Evolutionary conservation across 2,888 invertebrate genomes (phyloP).

Genomic region (Aelia acuminata): DNA sequence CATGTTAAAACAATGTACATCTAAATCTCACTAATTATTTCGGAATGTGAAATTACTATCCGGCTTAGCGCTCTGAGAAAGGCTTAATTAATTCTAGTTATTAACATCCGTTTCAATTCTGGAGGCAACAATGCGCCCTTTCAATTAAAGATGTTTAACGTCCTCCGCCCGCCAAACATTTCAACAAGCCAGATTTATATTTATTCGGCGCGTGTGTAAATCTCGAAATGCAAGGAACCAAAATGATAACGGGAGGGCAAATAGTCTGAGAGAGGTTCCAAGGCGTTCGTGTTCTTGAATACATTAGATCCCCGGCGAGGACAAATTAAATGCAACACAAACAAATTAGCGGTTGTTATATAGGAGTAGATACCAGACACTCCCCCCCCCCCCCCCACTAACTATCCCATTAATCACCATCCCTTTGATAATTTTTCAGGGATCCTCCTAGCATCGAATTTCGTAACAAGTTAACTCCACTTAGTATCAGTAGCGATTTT

Average conservation of each 20-base stretch:
- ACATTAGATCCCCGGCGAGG: background rate
- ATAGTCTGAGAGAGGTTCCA: background rate
- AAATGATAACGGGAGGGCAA: background rate
- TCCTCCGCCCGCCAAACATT: background rate
- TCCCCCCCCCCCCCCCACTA: background rate
- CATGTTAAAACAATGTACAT: background rate
- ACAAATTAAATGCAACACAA: slow-evolving; percentile 32
- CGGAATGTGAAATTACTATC: slow-evolving; percentile 13
- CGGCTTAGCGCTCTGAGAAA: background rate
- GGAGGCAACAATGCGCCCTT: background rate
- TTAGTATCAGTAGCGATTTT: background rate
- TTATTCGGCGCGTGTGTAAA: background rate
- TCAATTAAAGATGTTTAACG: slow-evolving; percentile 4
- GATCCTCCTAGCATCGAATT: background rate
- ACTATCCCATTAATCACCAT: background rate
- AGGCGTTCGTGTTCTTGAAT: slow-evolving; percentile 1
- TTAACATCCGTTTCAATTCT: slow-evolving; percentile 32
- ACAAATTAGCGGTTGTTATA: slow-evolving; percentile 25
- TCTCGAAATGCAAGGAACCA: background rate
- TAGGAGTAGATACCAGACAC: background rate
- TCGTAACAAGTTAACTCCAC: background rate
- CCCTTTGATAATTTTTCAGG: background rate
- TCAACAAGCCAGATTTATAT: background rate
- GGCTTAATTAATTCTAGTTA: slow-evolving; percentile 19
- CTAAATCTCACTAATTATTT: slow-evolving; percentile 1